Evolutionary conservation across 2,888 invertebrate genomes (phyloP), one percentile per base, ranked within the genome.

Genomic region (Orthosia incerta): DNA sequence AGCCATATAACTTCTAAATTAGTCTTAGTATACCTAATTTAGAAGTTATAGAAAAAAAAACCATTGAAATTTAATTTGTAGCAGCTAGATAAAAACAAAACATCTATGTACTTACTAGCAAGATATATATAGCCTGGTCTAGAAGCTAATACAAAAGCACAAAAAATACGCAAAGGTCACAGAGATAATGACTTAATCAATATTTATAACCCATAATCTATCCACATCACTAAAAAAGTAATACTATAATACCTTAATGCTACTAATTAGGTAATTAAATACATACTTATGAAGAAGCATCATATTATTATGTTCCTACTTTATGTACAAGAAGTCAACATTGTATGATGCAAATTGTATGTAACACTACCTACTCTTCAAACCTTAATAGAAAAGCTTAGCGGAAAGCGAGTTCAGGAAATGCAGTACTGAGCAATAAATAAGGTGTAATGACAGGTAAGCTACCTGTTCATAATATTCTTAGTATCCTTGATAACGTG

Each of bases 341-440:
- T 13, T 57, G 65, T 45, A 50, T 3, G 20, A 65, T 51, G 50
- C 20, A 18, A 57, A 74, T 51, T 15, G 26, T 15, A 57, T 13
- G 57, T 66, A 1, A n/a, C 18, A 55, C 68, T 60, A 50, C 68
- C 69, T 76, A 26, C 5, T 39, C 68, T 26, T 55, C 20, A 4
- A 48, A 13, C 68, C 77, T 50, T 74, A 56, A 45, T 59, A 13
- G 59, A 63, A 16, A 26, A n/a, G 2, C 11, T 39, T 45, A 50
- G 20, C 50, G 65, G 76, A 56, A 76, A 5, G 0, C 20, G n/a
- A 4, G 20, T 26, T 3, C 39, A 55, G 76, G 63, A 71, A 63
- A 78, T 46, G 12, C 5, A 5, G 20, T 16, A 16, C n/a, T 23
- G 20, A 31, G 5, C 7, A 23, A n/a, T 45, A 4, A 64, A 18